Conservation (phyloP, 2,113 vertebrate genomes). For the Saguinus imperator region DNA sequence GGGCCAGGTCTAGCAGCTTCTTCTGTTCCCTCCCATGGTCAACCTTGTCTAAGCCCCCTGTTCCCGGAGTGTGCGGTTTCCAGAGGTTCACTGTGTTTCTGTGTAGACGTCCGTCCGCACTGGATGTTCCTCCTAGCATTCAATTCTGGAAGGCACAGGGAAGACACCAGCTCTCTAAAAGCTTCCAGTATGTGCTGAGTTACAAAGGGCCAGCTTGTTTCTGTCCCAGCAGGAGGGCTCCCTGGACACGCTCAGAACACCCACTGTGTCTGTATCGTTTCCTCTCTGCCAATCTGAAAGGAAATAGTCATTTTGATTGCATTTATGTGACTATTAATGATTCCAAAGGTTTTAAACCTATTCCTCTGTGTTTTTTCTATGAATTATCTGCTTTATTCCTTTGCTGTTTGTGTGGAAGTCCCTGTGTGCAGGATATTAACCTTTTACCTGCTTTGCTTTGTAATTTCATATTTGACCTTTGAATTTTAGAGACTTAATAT, state of each 20-base stretch:
- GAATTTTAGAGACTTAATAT: neutral
- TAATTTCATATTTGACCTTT: neutral
- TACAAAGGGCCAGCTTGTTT: neutral
- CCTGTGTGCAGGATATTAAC: neutral
- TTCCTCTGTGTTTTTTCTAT: neutral
- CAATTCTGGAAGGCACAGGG: neutral
- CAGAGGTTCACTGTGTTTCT: neutral
- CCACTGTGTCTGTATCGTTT: too few species aligned
- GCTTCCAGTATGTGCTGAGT: neutral
- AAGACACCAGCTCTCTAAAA: neutral
- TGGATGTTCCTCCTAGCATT: rapidly evolving
- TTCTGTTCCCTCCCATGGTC: neutral
- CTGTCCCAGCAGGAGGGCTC: rapidly evolving
- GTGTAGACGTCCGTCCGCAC: neutral
- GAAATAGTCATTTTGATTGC: neutral
- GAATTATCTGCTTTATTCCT: neutral
- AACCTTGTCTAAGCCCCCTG: neutral
- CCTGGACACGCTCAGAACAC: neutral
- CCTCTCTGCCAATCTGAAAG: neutral
- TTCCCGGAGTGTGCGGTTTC: neutral
- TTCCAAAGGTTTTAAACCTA: neutral
- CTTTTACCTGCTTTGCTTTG: neutral
- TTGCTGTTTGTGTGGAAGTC: neutral
- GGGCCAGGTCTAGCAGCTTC: neutral
- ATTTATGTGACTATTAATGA: neutral